A percentile compares a stretch with the other conserved stretches of the same genome.
Conservation (phyloP, 2,113 vertebrate species). For the Seriola quinqueradiata region DNA sequence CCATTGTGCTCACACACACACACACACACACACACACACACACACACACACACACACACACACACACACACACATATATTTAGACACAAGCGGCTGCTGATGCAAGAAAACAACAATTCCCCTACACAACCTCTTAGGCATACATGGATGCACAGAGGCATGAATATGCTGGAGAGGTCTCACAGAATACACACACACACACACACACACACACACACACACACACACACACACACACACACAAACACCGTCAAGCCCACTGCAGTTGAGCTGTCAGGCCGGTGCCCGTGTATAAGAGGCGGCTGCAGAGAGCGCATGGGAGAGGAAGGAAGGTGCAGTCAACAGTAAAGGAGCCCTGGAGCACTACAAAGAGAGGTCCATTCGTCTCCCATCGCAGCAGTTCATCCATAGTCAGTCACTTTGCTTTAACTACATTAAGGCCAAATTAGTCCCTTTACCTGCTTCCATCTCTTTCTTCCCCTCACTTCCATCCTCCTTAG, state of each 20-base stretch:
- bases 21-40: neutral
- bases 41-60: neutral
- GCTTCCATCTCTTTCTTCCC: neutral
- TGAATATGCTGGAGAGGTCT: constrained; percentile 35
- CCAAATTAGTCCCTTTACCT: neutral
- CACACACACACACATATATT: neutral
- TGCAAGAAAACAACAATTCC: constrained; percentile 46
- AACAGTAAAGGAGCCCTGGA: constrained; percentile 20
- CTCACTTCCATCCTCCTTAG: neutral
- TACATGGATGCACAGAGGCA: constrained; percentile 42
- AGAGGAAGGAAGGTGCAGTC: constrained; percentile 12
- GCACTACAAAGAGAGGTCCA: neutral
- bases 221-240: too few relatives aligned
- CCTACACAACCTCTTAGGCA: constrained; percentile 26
- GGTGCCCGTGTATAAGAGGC: constrained; percentile 14
- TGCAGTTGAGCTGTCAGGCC: constrained; percentile 57
- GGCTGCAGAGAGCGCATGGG: constrained; percentile 29
- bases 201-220: too few relatives aligned
- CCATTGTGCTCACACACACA: neutral
- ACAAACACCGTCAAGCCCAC: constrained; percentile 34
- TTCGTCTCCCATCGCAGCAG: constrained; percentile 13
- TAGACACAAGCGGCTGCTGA: constrained; percentile 25
- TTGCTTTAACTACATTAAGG: constrained; percentile 14
- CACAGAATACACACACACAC: constrained; percentile 17
- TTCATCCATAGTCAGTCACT: constrained; percentile 7